phyloP scores from a whole-genome alignment of 2,797 vertebrate genomes.

The Sebastiscus albofasciatus region DNA sequence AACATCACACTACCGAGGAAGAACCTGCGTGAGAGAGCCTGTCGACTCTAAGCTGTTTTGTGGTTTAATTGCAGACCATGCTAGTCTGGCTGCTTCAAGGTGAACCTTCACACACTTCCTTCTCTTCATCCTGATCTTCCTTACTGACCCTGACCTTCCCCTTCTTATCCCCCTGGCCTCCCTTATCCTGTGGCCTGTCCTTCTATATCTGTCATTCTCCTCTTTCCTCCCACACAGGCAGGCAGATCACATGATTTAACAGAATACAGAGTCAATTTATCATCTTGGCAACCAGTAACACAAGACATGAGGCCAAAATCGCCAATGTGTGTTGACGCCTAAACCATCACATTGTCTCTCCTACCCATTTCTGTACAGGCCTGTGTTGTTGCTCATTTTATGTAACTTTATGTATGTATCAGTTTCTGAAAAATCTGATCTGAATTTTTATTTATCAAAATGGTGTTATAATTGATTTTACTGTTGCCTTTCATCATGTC shows the following conservation, averaged over 20 bases:
- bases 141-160: slow-evolving; percentile 43
- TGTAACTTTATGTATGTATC: not conserved
- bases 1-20: not conserved
- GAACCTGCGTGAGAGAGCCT: not conserved
- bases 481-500: slow-evolving; percentile 4
- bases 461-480: not conserved
- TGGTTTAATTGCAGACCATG: not conserved
- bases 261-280: not conserved
- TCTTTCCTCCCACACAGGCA: not conserved
- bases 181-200: slow-evolving; percentile 32
- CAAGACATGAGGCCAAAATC: not conserved
- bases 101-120: slow-evolving; percentile 66
- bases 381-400: not conserved
- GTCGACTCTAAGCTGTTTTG: slow-evolving; percentile 20
- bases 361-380: not conserved
- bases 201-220: slow-evolving; percentile 13
- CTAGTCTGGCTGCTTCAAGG: slow-evolving; percentile 11
- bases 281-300: not conserved
- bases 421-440: not conserved
- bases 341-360: not conserved
- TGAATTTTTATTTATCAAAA: not conserved
- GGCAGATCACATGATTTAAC: not conserved
- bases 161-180: slow-evolving; percentile 42
- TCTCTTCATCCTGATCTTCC: slow-evolving; percentile 54
- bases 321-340: not conserved